Evolutionary conservation across 30 jellyfish, hydroid and myxozoan species (phyloP).

Genomic region (Clytia hemisphaerica): DNA sequence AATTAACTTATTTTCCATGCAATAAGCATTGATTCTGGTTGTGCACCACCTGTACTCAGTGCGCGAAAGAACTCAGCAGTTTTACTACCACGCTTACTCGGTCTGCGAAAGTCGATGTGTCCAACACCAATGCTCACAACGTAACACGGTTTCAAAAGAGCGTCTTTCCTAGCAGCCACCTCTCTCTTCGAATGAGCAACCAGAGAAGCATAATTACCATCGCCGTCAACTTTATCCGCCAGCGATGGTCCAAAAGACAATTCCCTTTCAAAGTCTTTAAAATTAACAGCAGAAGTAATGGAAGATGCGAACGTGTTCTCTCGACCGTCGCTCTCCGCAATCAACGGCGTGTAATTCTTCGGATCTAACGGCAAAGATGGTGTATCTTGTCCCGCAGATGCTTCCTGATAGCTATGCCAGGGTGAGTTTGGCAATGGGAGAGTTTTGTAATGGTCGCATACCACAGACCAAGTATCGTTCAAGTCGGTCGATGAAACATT

Average conservation of each 20-base stretch:
- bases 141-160: conserved; percentile 59
- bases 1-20: too few relatives aligned
- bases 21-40: too few relatives aligned
- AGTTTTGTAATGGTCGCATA: conserved; percentile 1
- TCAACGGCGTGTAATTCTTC: conserved; percentile 57
- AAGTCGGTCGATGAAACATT: too few relatives aligned
- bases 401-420: not conserved
- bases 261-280: conserved; percentile 47
- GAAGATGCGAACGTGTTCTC: conserved; percentile 23
- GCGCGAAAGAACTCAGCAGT: too few relatives aligned
- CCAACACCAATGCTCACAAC: conserved; percentile 84
- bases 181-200: conserved; percentile 57
- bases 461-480: too few relatives aligned
- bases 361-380: not conserved
- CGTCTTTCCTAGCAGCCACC: conserved; percentile 33
- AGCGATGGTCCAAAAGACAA: conserved; percentile 55
- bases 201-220: conserved; percentile 66
- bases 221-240: conserved; percentile 37
- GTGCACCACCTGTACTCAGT: too few relatives aligned
- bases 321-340: not conserved
- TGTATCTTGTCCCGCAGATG: not conserved
- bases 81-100: too few relatives aligned
- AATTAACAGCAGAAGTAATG: conserved; percentile 40
- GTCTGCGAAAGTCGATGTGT: conserved; percentile 55
- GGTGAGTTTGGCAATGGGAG: conserved; percentile 22